Evolutionary conservation across 2,797 vertebrate genomes (phyloP).

Genomic region (Columba guinea): DNA sequence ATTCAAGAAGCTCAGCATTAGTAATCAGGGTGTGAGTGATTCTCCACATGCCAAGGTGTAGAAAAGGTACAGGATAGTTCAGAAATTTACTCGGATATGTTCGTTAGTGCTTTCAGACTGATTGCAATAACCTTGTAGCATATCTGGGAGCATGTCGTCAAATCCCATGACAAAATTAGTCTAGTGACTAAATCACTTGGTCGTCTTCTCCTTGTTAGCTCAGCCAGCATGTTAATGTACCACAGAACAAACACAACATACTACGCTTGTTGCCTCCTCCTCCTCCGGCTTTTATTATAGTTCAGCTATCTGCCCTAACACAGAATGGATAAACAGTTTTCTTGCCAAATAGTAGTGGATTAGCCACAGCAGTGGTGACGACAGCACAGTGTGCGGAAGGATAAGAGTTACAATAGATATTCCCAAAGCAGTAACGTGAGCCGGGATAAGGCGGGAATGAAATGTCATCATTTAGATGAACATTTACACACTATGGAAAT

Average conservation of each 20-base stretch:
- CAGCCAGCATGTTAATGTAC: background rate
- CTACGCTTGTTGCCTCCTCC: background rate
- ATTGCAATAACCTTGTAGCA: background rate
- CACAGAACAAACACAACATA: conserved; percentile 20
- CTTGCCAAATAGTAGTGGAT: conserved; percentile 56
- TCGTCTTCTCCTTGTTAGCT: conserved; percentile 8
- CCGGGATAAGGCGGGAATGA: conserved; percentile 15
- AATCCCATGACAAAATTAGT: background rate
- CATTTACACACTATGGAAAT: conserved; percentile 31
- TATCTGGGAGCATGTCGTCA: background rate
- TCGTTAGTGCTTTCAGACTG: background rate
- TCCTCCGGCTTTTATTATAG: background rate
- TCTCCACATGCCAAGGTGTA: background rate
- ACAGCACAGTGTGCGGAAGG: background rate
- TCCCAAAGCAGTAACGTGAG: conserved; percentile 50
- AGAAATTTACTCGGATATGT: background rate
- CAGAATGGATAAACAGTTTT: conserved; percentile 20
- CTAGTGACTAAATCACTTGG: conserved; percentile 10
- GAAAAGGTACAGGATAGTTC: background rate
- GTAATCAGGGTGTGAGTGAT: background rate
- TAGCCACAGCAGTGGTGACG: conserved; percentile 30
- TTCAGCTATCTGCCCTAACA: background rate
- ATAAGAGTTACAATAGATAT: conserved; percentile 61
- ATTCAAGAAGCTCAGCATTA: background rate
- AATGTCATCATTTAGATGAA: conserved; percentile 4